A percentile compares a stretch with the other conserved stretches of the same genome.
These are phyloP conservation scores for Bicyclus anynana DNA, from an alignment of 1,140 invertebrate species.

Conservation along the genomic window DNA sequence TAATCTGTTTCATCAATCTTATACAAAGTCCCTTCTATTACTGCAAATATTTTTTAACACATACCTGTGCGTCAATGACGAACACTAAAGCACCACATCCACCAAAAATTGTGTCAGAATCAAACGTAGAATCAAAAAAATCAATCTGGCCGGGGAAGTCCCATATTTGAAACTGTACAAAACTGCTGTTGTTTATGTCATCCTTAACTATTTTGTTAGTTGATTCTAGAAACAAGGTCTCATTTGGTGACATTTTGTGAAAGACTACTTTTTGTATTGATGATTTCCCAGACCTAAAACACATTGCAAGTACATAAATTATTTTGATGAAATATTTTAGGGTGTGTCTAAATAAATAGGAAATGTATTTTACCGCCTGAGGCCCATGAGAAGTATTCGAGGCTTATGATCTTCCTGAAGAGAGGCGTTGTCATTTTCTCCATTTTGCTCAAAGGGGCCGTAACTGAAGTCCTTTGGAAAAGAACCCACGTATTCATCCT, in stretches of 20 bases:
- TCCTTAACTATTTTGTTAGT: slow-evolving; percentile 99
- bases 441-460: slow-evolving; percentile 85
- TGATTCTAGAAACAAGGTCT: slow-evolving; percentile 99
- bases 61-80: slow-evolving; percentile 98
- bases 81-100: slow-evolving; percentile 98
- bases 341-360: neutral
- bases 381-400: slow-evolving; percentile 96
- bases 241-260: slow-evolving; percentile 99
- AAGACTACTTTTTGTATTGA: slow-evolving; percentile 99
- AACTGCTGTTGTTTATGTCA: slow-evolving; percentile 97
- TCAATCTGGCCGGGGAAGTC: slow-evolving; percentile 99
- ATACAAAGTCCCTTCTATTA: too few relatives aligned
- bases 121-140: slow-evolving; percentile 97
- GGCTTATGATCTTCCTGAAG: slow-evolving; percentile 88
- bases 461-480: slow-evolving; percentile 97
- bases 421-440: slow-evolving; percentile 79
- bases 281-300: slow-evolving; percentile 96
- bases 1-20: too few relatives aligned
- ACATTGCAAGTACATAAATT: slow-evolving; percentile 1
- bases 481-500: slow-evolving; percentile 88
- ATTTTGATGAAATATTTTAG: neutral
- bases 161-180: slow-evolving; percentile 99
- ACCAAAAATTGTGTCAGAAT: slow-evolving; percentile 96
- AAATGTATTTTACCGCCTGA: slow-evolving; percentile 85
- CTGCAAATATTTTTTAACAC: slow-evolving; percentile 2